phyloP scores from a whole-genome alignment of 2,888 invertebrate species.

The Acanthosepion pharaonis region DNA sequence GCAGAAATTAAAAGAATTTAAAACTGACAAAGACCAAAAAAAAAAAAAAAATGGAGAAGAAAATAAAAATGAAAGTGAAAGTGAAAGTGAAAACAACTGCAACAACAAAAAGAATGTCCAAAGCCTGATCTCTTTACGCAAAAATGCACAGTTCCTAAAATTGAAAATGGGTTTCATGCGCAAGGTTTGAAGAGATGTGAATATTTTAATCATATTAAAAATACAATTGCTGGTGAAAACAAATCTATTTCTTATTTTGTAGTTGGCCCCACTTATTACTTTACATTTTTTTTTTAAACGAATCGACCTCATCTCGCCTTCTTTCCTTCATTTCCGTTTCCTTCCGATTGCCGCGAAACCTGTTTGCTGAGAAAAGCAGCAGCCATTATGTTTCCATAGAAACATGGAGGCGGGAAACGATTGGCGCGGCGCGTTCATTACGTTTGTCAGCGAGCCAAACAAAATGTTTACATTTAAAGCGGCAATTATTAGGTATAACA shows the following conservation, averaged over 20 bases:
- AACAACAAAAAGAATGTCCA: no score
- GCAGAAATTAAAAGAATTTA: no score
- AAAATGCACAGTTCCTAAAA: not conserved
- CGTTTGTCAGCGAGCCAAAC: not conserved
- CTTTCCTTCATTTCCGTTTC: not conserved
- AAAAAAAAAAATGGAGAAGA: no score
- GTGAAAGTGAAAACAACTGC: no score
- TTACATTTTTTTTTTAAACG: not conserved
- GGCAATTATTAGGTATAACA: not conserved
- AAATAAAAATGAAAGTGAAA: no score
- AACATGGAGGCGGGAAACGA: not conserved
- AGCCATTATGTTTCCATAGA: slow-evolving; percentile 8
- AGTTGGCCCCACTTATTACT: not conserved
- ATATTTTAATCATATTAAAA: no score
- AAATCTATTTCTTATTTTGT: not conserved
- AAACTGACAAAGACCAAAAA: no score
- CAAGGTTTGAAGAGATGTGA: not conserved
- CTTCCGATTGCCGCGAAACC: not conserved
- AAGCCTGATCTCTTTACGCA: no score
- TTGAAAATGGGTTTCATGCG: not conserved
- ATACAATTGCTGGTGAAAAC: not conserved
- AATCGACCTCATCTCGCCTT: not conserved
- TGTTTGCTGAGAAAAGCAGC: not conserved
- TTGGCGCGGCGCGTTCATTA: not conserved
- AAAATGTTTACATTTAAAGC: not conserved